Evolutionary conservation across 2,888 invertebrate species (phyloP).

Genomic region (Smittia sp.): DNA sequence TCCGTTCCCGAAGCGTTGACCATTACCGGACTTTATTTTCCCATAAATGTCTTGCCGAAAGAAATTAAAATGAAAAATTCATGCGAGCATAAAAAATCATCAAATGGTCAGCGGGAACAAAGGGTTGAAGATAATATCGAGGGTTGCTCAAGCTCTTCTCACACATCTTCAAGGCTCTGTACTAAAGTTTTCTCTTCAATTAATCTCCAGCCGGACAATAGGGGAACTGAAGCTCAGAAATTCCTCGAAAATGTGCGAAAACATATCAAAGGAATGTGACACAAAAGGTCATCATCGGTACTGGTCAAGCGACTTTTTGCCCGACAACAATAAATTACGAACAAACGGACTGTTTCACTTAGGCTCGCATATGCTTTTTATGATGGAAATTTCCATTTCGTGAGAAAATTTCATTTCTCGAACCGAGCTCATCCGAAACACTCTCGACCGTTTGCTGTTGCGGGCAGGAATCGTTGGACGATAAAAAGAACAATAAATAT

Average conservation of each 20-base stretch:
- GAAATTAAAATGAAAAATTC: background rate
- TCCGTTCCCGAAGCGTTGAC: background rate
- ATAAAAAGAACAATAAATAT: too few relatives aligned
- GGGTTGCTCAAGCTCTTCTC: background rate
- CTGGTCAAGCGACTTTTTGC: slow-evolving; percentile 24
- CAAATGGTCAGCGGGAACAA: slow-evolving; percentile 20
- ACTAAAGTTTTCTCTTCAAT: background rate
- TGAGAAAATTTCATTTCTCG: slow-evolving; percentile 18
- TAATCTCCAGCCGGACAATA: background rate
- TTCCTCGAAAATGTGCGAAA: background rate
- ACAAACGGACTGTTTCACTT: slow-evolving; percentile 2
- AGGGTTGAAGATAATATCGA: background rate
- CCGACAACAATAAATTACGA: background rate
- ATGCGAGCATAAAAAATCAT: slow-evolving; percentile 14
- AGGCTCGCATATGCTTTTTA: background rate
- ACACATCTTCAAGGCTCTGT: background rate
- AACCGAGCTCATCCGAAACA: background rate
- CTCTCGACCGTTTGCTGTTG: too few relatives aligned
- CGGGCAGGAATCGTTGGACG: too few relatives aligned
- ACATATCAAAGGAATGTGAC: background rate
- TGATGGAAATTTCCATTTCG: slow-evolving; percentile 17
- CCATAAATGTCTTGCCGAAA: slow-evolving; percentile 24
- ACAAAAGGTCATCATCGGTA: slow-evolving; percentile 13
- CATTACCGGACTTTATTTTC: slow-evolving; percentile 25
- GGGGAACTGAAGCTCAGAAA: background rate